Evolutionary conservation across 2,888 invertebrate genomes (phyloP).

Genomic region (Latrodectus elegans): DNA sequence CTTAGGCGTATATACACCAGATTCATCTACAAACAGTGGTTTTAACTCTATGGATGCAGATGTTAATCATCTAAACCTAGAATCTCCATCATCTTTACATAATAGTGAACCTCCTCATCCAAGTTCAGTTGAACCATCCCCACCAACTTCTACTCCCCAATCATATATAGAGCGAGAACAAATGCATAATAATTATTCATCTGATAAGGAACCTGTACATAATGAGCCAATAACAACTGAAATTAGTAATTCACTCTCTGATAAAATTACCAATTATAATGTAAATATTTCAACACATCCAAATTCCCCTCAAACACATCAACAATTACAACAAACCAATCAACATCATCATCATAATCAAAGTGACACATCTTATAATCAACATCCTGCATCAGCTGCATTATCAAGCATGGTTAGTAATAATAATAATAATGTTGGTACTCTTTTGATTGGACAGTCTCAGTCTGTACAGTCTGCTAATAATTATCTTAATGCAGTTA

Average conservation of each 20-base stretch:
- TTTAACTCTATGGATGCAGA: conserved; percentile 86
- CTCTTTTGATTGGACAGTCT: conserved; percentile 41
- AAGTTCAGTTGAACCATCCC: conserved; percentile 80
- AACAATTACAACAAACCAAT: conserved; percentile 70
- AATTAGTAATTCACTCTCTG: background rate
- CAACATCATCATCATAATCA: conserved; percentile 70
- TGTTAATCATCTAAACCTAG: conserved; percentile 87
- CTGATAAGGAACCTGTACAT: conserved; percentile 25
- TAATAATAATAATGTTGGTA: conserved; percentile 26
- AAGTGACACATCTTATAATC: conserved; percentile 31
- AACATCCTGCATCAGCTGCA: conserved; percentile 63
- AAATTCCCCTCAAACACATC: conserved; percentile 44
- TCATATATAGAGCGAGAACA: conserved; percentile 75
- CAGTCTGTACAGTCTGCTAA: conserved; percentile 32
- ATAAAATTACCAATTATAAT: conserved; percentile 29
- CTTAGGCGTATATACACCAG: conserved; percentile 90
- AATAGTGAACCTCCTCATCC: conserved; percentile 90
- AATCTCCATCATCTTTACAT: conserved; percentile 89
- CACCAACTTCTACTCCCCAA: conserved; percentile 72
- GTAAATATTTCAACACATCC: conserved; percentile 6
- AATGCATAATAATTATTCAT: conserved; percentile 59
- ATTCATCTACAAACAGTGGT: conserved; percentile 83
- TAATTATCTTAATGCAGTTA: conserved; percentile 57
- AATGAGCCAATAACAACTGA: conserved; percentile 60
- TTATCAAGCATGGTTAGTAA: conserved; percentile 63